A percentile compares a stretch with the other conserved stretches of the same genome.
Evolutionary conservation across 2,888 invertebrate species (phyloP).

Genomic region (Acleris sparsana): DNA sequence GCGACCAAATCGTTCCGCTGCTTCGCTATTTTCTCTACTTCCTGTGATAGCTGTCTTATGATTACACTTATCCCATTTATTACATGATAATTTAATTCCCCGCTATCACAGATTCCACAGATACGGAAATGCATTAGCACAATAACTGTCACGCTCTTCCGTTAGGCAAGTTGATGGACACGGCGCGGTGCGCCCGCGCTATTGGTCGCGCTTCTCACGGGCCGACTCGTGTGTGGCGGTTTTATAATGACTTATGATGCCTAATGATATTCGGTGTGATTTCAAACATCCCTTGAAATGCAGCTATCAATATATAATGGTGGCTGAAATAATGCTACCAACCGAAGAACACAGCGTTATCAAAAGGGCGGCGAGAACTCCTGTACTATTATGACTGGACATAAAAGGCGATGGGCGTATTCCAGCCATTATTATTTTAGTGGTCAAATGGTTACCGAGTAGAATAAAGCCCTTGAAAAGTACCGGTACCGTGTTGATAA

Average conservation of each 20-base stretch:
- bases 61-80: too few relatives aligned
- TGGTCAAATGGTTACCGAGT: too few relatives aligned
- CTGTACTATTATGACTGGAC: too few relatives aligned
- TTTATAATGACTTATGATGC: constrained; percentile 18
- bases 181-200: constrained; percentile 17
- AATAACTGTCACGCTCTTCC: constrained; percentile 34
- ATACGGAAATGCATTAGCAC: constrained; percentile 32
- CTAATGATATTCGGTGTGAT: not conserved
- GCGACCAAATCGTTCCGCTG: too few relatives aligned
- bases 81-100: not conserved
- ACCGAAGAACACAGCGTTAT: not conserved
- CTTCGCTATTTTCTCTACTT: too few relatives aligned
- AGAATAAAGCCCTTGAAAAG: too few relatives aligned
- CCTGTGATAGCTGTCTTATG: too few relatives aligned
- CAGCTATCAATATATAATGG: not conserved
- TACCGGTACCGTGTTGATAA: too few relatives aligned
- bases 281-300: not conserved
- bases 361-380: too few relatives aligned
- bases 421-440: too few relatives aligned
- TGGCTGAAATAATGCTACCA: too few relatives aligned
- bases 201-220: constrained; percentile 29
- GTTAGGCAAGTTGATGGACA: constrained; percentile 23
- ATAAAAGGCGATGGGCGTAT: too few relatives aligned
- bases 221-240: constrained; percentile 24
- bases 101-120: constrained; percentile 3